Evolutionary conservation across 2,888 invertebrate species (phyloP).

Genomic region (Agrochola litura): DNA sequence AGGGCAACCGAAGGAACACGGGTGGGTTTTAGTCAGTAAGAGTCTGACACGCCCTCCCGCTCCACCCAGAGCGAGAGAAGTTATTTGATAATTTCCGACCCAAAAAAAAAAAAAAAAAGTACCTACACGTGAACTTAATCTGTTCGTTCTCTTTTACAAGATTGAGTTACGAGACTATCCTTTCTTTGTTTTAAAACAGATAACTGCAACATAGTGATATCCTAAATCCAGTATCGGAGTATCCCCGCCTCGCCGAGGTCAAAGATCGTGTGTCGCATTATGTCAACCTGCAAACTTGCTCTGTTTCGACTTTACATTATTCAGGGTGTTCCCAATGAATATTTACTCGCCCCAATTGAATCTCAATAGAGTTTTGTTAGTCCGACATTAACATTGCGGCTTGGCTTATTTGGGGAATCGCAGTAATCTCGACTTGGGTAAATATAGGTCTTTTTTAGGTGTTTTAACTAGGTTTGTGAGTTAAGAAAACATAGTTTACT

Average conservation of each 20-base stretch:
- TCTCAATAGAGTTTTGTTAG: conserved; percentile 72
- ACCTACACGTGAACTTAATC: not conserved
- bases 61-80: too few relatives aligned
- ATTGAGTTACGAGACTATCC: not conserved
- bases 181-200: conserved; percentile 24
- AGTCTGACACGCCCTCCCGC: too few relatives aligned
- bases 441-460: conserved; percentile 31
- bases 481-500: not conserved
- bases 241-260: conserved; percentile 42
- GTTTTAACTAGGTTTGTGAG: conserved; percentile 4
- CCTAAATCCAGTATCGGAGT: conserved; percentile 14
- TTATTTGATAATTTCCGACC: too few relatives aligned
- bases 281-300: conserved; percentile 70
- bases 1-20: too few relatives aligned
- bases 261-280: conserved; percentile 72
- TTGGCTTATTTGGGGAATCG: conserved; percentile 56
- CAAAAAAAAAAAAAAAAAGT: too few relatives aligned
- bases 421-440: conserved; percentile 48
- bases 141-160: not conserved
- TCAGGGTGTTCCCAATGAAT: conserved; percentile 76
- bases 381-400: conserved; percentile 62
- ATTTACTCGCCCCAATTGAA: conserved; percentile 76
- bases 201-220: conserved; percentile 4
- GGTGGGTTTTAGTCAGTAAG: too few relatives aligned
- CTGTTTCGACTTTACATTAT: conserved; percentile 76